These are phyloP conservation scores for Clavelina lepadiformis DNA, from an alignment of 23 tunicate species.

Conservation along the genomic window DNA sequence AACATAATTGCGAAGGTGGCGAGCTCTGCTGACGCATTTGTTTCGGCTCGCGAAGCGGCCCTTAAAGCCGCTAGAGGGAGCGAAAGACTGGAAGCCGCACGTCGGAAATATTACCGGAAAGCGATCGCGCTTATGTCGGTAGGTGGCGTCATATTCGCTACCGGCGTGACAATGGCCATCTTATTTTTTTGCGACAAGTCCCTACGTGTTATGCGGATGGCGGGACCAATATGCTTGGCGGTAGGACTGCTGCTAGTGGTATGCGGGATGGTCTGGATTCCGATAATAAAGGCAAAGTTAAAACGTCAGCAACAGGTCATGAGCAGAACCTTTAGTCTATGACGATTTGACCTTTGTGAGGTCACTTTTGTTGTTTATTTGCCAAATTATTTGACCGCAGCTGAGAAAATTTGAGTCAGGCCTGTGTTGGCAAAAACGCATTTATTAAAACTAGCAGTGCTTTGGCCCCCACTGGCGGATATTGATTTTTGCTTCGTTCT, in stretches of 20 bases:
- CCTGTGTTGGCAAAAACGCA: no score
- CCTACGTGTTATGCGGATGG: conserved; percentile 20
- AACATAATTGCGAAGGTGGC: no score
- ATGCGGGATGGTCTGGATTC: conserved; percentile 84
- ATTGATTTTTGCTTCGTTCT: no score
- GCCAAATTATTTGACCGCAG: no score
- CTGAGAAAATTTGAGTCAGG: no score
- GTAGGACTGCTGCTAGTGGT: conserved; percentile 65
- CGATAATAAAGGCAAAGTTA: conserved; percentile 71
- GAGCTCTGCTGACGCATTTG: conserved; percentile 46
- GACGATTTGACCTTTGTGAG: no score
- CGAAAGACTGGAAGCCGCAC: conserved; percentile 18
- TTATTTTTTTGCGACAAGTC: conserved; percentile 43
- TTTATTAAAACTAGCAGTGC: no score
- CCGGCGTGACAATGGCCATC: conserved; percentile 58
- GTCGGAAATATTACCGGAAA: conserved; percentile 56
- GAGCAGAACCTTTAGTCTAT: conserved; percentile 34
- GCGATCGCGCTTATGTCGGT: conserved; percentile 66
- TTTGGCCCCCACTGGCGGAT: no score
- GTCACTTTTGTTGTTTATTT: no score
- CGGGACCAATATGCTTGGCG: conserved; percentile 65
- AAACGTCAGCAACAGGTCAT: conserved; percentile 57
- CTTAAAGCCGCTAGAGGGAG: conserved; percentile 50
- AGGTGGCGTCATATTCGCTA: conserved; percentile 49
- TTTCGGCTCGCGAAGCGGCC: conserved; percentile 40